phyloP scores from a whole-genome alignment of 2,888 invertebrate genomes.

The Nymphalis urticae region DNA sequence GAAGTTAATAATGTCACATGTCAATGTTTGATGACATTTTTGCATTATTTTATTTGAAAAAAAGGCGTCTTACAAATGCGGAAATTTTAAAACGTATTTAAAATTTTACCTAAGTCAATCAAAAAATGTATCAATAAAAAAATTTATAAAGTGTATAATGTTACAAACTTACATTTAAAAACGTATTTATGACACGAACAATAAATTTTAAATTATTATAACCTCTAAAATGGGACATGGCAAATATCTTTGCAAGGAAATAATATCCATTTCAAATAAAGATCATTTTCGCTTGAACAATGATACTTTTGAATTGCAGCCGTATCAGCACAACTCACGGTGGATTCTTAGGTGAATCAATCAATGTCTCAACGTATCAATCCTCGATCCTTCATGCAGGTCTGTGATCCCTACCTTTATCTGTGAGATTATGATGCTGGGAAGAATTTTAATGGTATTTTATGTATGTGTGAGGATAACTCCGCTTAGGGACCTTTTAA shows the following conservation, averaged over 20 bases:
- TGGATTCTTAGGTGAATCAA: constrained; percentile 55
- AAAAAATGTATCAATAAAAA: too few relatives aligned
- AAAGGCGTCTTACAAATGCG: too few relatives aligned
- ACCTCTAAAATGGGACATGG: background rate
- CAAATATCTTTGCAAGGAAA: background rate
- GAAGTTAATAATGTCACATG: too few relatives aligned
- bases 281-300: constrained; percentile 8
- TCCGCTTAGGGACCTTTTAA: background rate
- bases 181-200: too few relatives aligned
- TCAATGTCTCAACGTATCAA: constrained; percentile 55
- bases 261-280: constrained; percentile 8
- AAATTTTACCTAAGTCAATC: too few relatives aligned
- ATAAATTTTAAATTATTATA: too few relatives aligned
- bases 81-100: too few relatives aligned
- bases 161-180: too few relatives aligned
- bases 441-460: constrained; percentile 13
- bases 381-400: constrained; percentile 51
- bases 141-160: too few relatives aligned
- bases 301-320: constrained; percentile 26
- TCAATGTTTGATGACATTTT: too few relatives aligned
- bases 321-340: constrained; percentile 40
- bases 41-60: too few relatives aligned
- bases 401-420: constrained; percentile 42
- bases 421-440: constrained; percentile 15
- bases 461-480: background rate